A percentile compares a stretch with the other conserved stretches of the same genome.
These are phyloP conservation scores for Neotoxoptera formosana DNA, from an alignment of 1,140 invertebrate species.

Conservation along the genomic window DNA sequence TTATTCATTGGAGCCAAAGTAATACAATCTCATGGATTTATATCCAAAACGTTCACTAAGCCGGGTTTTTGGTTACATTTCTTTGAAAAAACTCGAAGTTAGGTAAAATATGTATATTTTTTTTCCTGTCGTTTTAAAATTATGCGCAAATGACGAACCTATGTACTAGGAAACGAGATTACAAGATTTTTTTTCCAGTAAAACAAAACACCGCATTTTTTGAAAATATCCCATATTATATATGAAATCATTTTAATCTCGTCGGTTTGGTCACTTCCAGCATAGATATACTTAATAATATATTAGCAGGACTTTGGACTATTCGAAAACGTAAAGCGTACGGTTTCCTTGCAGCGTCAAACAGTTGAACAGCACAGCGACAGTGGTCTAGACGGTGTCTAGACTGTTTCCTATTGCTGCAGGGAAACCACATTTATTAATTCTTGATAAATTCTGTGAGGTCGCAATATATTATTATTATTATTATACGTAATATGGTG, in stretches of 20 bases:
- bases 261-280: not conserved
- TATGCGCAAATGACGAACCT: not conserved
- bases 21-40: not conserved
- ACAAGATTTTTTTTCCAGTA: not conserved
- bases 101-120: not conserved
- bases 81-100: not conserved
- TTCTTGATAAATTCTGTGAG: not conserved
- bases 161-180: not conserved
- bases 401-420: too few relatives aligned
- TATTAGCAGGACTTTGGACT: not conserved
- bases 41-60: not conserved
- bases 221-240: not conserved
- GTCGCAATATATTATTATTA: not conserved
- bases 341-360: too few relatives aligned
- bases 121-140: not conserved
- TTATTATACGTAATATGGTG: too few relatives aligned
- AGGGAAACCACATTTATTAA: not conserved
- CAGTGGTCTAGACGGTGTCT: too few relatives aligned
- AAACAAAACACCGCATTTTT: not conserved
- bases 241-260: not conserved
- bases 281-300: not conserved
- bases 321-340: not conserved
- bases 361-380: too few relatives aligned
- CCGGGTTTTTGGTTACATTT: not conserved
- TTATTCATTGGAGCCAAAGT: conserved; percentile 9